Evolutionary conservation across 2,888 invertebrate species (phyloP), one percentile per base, ranked within the genome.

Genomic region (Meiosimyza platycephala): DNA sequence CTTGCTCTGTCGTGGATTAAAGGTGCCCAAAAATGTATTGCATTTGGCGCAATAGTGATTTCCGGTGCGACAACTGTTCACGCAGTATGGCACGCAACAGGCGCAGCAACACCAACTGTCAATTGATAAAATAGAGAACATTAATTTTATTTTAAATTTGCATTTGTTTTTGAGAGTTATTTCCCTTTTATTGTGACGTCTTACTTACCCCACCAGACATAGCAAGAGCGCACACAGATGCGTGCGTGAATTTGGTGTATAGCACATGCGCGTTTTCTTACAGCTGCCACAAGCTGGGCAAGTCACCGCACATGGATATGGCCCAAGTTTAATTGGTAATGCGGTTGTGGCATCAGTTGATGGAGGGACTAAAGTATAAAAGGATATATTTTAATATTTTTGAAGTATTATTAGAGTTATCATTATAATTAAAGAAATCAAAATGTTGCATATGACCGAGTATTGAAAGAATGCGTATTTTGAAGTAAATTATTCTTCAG

Each of bases 51-150:
- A 85, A 64, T 85, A 85, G 73, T 85, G 85, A 69, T 85, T 86
- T 13, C 86, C 85, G 15, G 86, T 85, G 76, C 85, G 86, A 73
- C 85, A 85, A 75, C 86, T 86, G 55, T 82, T 83, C 86, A 86
- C 86, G 77, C 86, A 86, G 65, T 85, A 85, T 18, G 85, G 85
- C 18, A 86, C 84, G 71, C 79, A 80, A 48, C 85, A 85, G n/a
- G 86, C 86, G 74, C 85, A 86, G 71, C 85, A 85, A 78, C 86
- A 86, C 84, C 85, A 85, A 33, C 86, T 86, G 63, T 16, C 68
- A 22, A 33, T 72, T 59, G 55, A 66, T 16, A 70, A 22, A 55
- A 22, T 59, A 51, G 11, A n/a, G 18, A 67, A 47, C 15, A 55
- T 40, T 40, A 57, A 54, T 22, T 55, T 55, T 18, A 55, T 55